phyloP scores from a whole-genome alignment of 2,797 vertebrate genomes.

The Hippopotamyrus pictus region DNA sequence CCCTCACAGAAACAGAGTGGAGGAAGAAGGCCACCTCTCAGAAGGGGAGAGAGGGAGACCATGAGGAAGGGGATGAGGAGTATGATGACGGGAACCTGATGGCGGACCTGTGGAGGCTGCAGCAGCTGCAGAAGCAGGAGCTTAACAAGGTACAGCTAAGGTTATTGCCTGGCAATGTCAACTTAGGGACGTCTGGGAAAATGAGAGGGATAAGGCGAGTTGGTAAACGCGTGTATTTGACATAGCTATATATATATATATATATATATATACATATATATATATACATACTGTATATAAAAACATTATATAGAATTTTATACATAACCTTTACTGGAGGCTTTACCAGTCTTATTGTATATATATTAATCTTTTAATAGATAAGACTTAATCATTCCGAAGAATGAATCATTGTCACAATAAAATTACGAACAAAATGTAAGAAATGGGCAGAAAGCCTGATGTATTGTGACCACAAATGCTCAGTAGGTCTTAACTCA shows the following conservation, averaged over 20 bases:
- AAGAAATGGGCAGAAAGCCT: neutral
- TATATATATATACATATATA: neutral
- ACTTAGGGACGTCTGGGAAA: neutral
- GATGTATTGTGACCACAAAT: neutral
- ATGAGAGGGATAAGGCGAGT: neutral
- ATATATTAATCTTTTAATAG: neutral
- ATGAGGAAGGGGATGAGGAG: slow-evolving; percentile 66
- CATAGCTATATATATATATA: neutral
- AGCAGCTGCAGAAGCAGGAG: slow-evolving; percentile 68
- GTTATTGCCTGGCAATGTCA: neutral
- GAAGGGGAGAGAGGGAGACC: slow-evolving; percentile 41
- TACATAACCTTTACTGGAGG: neutral
- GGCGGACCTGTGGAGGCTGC: slow-evolving; percentile 70
- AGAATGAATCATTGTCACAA: neutral
- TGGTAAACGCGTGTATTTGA: neutral
- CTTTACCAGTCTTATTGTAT: neutral
- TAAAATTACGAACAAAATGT: neutral
- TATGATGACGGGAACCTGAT: slow-evolving; percentile 65
- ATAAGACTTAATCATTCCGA: neutral
- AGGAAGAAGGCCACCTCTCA: slow-evolving; percentile 55
- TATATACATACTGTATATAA: no score
- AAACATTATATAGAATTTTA: neutral
- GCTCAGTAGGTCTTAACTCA: neutral
- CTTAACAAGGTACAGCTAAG: slow-evolving; percentile 73
- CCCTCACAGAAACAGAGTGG: slow-evolving; percentile 72